Conservation (phyloP, 2,888 invertebrate species). For the Caenorhabditis uteleia region DNA sequence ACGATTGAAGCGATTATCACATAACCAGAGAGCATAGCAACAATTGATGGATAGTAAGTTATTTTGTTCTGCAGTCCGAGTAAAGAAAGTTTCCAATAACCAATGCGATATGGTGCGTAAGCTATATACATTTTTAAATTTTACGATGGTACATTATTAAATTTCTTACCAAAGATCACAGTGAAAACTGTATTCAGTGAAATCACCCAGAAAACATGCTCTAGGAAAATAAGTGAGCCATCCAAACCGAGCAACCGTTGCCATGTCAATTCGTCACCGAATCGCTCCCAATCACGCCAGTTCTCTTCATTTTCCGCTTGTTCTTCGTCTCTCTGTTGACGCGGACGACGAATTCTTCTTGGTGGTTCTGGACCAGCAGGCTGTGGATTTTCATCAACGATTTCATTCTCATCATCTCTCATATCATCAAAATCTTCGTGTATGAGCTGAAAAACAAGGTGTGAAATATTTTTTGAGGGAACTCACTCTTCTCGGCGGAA, state of each 20-base stretch:
- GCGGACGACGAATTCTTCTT: too few species aligned
- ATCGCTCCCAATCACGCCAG: slow-evolving; percentile 59
- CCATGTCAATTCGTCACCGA: slow-evolving; percentile 94
- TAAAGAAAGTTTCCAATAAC: slow-evolving; percentile 81
- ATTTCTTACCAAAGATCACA: slow-evolving; percentile 80
- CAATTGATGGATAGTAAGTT: slow-evolving; percentile 74
- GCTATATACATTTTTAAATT: too few species aligned
- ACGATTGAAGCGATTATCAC: slow-evolving; percentile 84
- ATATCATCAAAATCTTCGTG: too few species aligned
- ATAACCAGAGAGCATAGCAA: slow-evolving; percentile 76
- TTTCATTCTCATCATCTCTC: too few species aligned
- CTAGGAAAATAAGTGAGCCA: slow-evolving; percentile 93
- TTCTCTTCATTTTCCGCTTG: slow-evolving; percentile 57
- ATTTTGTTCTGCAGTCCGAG: slow-evolving; percentile 77
- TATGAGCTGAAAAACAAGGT: too few species aligned
- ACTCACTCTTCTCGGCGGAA: slow-evolving; percentile 1
- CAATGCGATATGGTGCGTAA: slow-evolving; percentile 94
- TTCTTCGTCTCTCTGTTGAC: neutral
- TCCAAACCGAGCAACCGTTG: slow-evolving; percentile 82
- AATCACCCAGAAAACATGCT: slow-evolving; percentile 99
- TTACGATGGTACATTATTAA: neutral
- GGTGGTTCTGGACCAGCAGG: neutral
- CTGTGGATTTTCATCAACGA: neutral
- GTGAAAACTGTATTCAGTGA: slow-evolving; percentile 95
- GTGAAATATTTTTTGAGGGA: too few species aligned